Conservation (phyloP, 2,113 vertebrate genomes). For the Misgurnus mizolepis region DNA sequence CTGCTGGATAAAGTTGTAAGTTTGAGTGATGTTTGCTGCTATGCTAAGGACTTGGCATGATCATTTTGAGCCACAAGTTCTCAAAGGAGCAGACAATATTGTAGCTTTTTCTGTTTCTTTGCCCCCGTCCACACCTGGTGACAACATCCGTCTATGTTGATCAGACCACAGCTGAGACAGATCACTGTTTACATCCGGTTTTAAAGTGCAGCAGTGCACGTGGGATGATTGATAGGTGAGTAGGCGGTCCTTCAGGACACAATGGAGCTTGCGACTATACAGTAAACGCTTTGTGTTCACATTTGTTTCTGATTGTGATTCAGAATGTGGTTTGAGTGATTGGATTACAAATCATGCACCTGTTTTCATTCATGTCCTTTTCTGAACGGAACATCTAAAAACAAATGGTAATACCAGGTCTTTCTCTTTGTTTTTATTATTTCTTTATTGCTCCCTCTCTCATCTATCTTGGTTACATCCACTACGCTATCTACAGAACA, state of each 20-base stretch:
- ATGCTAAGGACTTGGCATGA: neutral
- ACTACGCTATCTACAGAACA: constrained; percentile 12
- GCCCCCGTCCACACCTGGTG: neutral
- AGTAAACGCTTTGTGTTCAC: too few species aligned
- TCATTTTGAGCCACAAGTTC: too few species aligned
- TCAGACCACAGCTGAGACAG: too few species aligned
- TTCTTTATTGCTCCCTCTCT: neutral
- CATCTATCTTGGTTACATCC: constrained; percentile 5
- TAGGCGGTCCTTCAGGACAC: too few species aligned
- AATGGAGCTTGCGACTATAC: too few species aligned
- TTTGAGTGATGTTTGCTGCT: constrained; percentile 10
- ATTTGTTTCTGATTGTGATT: neutral
- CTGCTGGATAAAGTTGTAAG: neutral
- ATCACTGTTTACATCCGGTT: too few species aligned
- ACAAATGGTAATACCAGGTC: neutral
- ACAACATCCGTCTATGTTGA: too few species aligned
- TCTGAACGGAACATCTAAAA: neutral
- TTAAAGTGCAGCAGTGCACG: too few species aligned
- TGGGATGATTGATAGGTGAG: too few species aligned
- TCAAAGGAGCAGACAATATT: too few species aligned
- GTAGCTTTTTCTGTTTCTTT: too few species aligned
- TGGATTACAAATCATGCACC: neutral
- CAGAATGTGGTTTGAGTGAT: neutral
- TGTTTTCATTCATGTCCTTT: neutral
- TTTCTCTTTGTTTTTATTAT: neutral